Conservation (phyloP, 2,113 vertebrate species). For the Hippocampus guttulatus region DNA sequence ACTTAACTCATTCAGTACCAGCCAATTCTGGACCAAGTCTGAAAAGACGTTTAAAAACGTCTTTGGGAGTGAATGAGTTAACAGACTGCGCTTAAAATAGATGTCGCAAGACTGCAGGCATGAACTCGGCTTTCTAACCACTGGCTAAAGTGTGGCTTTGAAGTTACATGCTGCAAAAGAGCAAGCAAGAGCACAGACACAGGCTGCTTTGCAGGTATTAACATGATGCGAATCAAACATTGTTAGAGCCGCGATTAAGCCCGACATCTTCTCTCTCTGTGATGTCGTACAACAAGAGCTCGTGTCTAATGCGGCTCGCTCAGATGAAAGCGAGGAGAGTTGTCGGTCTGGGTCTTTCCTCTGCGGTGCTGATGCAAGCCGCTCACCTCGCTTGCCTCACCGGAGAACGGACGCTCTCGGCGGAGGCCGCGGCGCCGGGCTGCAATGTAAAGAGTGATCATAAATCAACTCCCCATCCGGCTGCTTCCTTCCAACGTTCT, state of each 20-base stretch:
- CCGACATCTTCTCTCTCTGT: conserved; percentile 44
- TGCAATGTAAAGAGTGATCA: conserved; percentile 69
- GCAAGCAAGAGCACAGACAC: conserved; percentile 32
- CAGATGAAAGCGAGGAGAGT: conserved; percentile 52
- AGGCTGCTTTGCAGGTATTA: conserved; percentile 52
- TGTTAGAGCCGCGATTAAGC: conserved; percentile 47
- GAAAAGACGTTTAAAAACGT: too few relatives aligned
- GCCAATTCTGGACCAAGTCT: too few relatives aligned
- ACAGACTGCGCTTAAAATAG: too few relatives aligned
- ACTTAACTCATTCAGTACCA: too few relatives aligned
- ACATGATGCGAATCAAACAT: conserved; percentile 54
- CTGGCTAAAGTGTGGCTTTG: conserved; percentile 50
- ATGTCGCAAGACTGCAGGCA: too few relatives aligned
- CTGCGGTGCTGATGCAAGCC: conserved; percentile 65
- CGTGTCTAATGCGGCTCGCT: conserved; percentile 40
- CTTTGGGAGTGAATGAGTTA: too few relatives aligned
- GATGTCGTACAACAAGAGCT: conserved; percentile 53
- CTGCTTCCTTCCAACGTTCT: conserved; percentile 34
- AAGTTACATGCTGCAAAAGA: conserved; percentile 40
- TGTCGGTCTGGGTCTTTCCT: conserved; percentile 41
- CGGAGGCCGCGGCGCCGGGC: conserved; percentile 66
- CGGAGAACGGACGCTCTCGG: conserved; percentile 63
- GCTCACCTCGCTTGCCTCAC: conserved; percentile 67
- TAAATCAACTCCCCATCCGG: conserved; percentile 65
- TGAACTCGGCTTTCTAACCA: conserved; percentile 44